Evolutionary conservation across 2,888 invertebrate species (phyloP), one percentile per base, ranked within the genome.

Genomic region (Meloe dianella): DNA sequence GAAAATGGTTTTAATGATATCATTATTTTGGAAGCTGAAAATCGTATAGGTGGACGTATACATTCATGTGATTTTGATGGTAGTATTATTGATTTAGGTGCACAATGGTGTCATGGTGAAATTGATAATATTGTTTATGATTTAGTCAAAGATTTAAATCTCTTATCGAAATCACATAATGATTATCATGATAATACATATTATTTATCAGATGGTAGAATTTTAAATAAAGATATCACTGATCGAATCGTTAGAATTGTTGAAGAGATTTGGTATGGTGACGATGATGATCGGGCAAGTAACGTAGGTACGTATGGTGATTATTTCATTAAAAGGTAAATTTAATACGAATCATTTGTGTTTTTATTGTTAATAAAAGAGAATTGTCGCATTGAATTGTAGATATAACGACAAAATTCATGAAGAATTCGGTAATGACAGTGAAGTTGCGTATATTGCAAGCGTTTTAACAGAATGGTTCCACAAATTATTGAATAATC

Each of bases 1-100:
- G 82, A 85, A 73, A 82, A 82, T 72, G 86, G 86, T n/a, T 77
- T 86, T 14, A 77, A 79, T 41, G 82, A 87, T 74, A 73, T 89
- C 8, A 84, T 79, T 7, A 82, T 89, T 68, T 79, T 83, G 63
- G 84, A 84, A 72, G 84, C 83, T 4, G 80, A 82, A 74, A 77
- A 80, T 67, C 75, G 83, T 38, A 81, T 83, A 27, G 84, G 83
- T 14, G 84, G 84, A 14, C 70, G 84, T 63, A 71, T 82, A 17
- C 57, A 77, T 64, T 80, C 79, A 0, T 75, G 78, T 6, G 69
- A 75, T n/a, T 77, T 77, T 67, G 78, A 73, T 24, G 75, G 72
- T 12, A 69, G 68, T n/a, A 47, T 73, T n/a, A 75, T 79, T 7
- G 80, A 80, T 70, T 66, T 83, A 12, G 84, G 84, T 4, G 84